phyloP scores from a whole-genome alignment of 1,140 invertebrate genomes.

The Macrobrachium nipponense region DNA sequence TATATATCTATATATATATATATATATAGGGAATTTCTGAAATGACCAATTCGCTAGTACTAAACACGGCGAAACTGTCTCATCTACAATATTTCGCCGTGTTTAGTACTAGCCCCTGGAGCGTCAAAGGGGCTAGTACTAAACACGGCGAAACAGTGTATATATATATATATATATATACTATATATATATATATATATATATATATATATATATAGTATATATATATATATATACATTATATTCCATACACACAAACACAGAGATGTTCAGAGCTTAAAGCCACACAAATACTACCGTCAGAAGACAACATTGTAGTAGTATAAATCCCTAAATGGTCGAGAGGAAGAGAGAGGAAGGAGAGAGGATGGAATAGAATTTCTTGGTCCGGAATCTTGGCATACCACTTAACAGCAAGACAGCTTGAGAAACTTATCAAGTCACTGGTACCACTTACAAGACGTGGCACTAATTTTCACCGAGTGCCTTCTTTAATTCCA shows the following conservation, averaged over 20 bases:
- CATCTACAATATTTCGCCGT: no score
- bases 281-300: not conserved
- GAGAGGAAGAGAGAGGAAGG: conserved; percentile 17
- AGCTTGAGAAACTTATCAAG: no score
- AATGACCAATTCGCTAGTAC: no score
- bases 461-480: no score
- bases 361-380: not conserved
- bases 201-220: conserved; percentile 17
- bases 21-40: not conserved
- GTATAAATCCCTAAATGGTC: not conserved
- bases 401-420: no score
- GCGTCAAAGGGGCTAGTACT: no score
- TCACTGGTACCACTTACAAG: no score
- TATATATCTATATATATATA: conserved; percentile 7
- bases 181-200: conserved; percentile 12
- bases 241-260: not conserved
- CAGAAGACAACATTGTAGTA: not conserved
- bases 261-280: conserved; percentile 7
- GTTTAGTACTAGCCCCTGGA: no score
- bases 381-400: no score
- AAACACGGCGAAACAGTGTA: no score
- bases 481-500: no score
- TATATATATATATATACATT: conserved; percentile 15
- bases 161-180: not conserved
- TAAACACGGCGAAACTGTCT: no score